phyloP scores from a whole-genome alignment of 2,113 vertebrate species.

The Lophochroa leadbeateri region DNA sequence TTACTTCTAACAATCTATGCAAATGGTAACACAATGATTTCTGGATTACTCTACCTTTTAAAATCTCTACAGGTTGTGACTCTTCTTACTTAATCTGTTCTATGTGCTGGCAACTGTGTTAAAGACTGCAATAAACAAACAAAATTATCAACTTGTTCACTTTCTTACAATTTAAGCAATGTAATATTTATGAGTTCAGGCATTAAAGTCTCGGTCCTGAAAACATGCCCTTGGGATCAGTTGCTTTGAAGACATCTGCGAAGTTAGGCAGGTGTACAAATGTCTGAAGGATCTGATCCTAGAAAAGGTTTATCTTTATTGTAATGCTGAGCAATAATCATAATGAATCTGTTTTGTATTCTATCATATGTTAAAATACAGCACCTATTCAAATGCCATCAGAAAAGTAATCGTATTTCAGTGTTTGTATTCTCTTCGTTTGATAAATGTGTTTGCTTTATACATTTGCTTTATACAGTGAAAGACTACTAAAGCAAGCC shows the following conservation, averaged over 20 bases:
- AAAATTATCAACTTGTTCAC: constrained; percentile 64
- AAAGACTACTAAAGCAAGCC: constrained; percentile 53
- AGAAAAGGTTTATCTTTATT: neutral
- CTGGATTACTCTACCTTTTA: constrained; percentile 49
- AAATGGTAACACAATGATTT: constrained; percentile 8
- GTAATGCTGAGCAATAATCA: neutral
- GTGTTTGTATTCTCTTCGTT: constrained; percentile 8
- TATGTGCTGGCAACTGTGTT: constrained; percentile 51
- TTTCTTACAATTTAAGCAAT: constrained; percentile 43
- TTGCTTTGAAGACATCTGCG: neutral
- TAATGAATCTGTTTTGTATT: constrained; percentile 23
- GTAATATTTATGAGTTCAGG: constrained; percentile 53
- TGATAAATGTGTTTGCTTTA: constrained; percentile 62
- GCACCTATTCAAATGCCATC: constrained; percentile 10
- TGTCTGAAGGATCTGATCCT: neutral
- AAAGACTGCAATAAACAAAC: constrained; percentile 58
- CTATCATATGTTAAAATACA: constrained; percentile 8
- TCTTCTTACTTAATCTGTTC: constrained; percentile 57
- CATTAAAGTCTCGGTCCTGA: constrained; percentile 13
- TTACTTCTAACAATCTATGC: neutral
- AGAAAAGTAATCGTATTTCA: constrained; percentile 16
- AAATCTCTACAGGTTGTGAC: constrained; percentile 51
- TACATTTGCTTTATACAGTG: constrained; percentile 35
- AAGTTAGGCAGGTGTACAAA: constrained; percentile 10
- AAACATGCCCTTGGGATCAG: neutral